Base-by-base conservation (phyloP, 2,797 vertebrate species). In the Sciurus vulgaris region DNA sequence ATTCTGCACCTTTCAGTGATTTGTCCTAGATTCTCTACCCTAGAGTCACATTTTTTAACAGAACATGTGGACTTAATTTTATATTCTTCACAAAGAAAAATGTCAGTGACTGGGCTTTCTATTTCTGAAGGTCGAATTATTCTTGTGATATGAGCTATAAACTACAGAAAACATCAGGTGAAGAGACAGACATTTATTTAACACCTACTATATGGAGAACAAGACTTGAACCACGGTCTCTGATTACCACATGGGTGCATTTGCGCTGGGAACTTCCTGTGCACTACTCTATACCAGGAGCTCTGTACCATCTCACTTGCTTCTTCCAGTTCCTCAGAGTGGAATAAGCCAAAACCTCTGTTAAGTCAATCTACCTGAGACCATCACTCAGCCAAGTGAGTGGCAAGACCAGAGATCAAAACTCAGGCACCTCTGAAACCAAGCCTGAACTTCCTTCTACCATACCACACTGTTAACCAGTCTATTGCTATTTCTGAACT, bases 51-150 rank as follows among this genome's bases (percentile, higher is more conserved):
- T 86, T 65, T 87, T 38, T 65, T 49, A 63, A 51, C n/a, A 85
- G 33, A 56, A 69, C 72, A 91, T 87, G 92, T 96, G 67, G 15
- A 91, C 74, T 96, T 92, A 41, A 56, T 87, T 91, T 96, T 90
- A 73, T 65, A 93, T 78, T 94, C 73, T 79, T 96, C 72, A 82
- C 72, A 94, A 65, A 76, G 70, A 67, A 95, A 93, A 69, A 51
- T 47, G 69, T 73, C 69, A 47, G 13, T 96, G 67, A 85, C 70
- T 78, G 2, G 47, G 33, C n/a, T 72, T 47, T 28, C 24, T 67
- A 69, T 82, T 91, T 96, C 69, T 90, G 44, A 91, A 95, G 30
- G 56, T 92, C 44, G 61, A 14, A 33, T 24, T 94, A 56, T 89
- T 87, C 72, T 84, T 73, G 17, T 77, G 69, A 84, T 18, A 82